Conservation (phyloP, 2,113 vertebrate species). For the Oreocharis arfaki region DNA sequence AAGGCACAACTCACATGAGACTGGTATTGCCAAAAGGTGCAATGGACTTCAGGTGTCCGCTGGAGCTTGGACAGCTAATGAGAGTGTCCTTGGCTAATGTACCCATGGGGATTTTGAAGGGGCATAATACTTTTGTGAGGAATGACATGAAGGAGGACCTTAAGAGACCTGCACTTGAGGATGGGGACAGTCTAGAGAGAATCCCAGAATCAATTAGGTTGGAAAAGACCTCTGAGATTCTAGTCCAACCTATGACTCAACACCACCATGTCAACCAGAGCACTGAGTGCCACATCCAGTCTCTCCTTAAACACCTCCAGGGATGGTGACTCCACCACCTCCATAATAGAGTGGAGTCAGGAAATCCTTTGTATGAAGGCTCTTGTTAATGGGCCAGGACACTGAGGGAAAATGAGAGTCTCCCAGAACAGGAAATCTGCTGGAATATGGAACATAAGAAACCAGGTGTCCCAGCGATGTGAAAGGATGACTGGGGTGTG, state of each 20-base stretch:
- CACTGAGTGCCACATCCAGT: not conserved
- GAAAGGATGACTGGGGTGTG: not conserved
- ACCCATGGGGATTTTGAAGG: not conserved
- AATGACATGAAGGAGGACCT: not conserved
- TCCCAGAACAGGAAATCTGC: not conserved
- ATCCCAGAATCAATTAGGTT: not conserved
- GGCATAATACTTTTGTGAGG: not conserved
- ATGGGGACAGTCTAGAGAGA: not conserved
- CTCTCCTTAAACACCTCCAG: not conserved
- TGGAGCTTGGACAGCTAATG: not conserved
- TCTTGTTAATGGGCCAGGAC: not conserved
- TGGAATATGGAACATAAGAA: not conserved
- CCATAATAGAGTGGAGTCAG: not conserved
- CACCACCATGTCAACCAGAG: not conserved
- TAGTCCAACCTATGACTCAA: not conserved
- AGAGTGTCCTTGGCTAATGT: not conserved
- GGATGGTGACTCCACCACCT: not conserved
- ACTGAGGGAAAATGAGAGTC: not conserved
- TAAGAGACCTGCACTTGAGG: not conserved
- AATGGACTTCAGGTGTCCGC: not conserved
- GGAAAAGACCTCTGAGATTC: not conserved
- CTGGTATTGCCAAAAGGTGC: not conserved
- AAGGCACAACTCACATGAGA: not conserved
- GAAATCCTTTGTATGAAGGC: not conserved
- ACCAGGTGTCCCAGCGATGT: not conserved